Percentiles rank a stretch among this genome's conserved stretches.
These are phyloP conservation scores for Brachionichthys hirsutus DNA, from an alignment of 2,113 vertebrate species.

Conservation along the genomic window DNA sequence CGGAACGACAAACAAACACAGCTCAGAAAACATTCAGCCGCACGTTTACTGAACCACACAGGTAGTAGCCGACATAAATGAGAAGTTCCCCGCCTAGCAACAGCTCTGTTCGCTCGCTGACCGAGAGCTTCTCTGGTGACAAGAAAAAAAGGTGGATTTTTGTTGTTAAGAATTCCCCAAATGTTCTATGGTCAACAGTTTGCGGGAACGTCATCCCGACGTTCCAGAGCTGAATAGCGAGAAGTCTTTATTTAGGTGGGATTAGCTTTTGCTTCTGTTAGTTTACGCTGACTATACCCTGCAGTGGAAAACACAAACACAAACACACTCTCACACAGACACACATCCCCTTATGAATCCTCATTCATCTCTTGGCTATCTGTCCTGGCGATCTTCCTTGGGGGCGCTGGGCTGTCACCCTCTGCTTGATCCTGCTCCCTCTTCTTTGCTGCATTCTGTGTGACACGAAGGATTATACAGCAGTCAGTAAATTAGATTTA, in stretches of 20 bases:
- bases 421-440: conserved; percentile 96
- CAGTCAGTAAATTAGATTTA: conserved; percentile 24
- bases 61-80: conserved; percentile 37
- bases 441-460: conserved; percentile 96
- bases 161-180: conserved; percentile 17
- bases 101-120: not conserved
- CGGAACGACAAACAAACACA: conserved; percentile 14
- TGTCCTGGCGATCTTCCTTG: conserved; percentile 93
- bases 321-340: not conserved
- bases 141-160: no score
- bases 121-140: no score
- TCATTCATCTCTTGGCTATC: conserved; percentile 99
- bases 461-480: conserved; percentile 45
- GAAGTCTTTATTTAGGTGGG: conserved; percentile 7
- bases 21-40: conserved; percentile 46
- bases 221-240: conserved; percentile 5
- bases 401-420: conserved; percentile 89
- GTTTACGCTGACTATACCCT: conserved; percentile 45
- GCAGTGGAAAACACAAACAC: conserved; percentile 16
- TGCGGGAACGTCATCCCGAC: conserved; percentile 17
- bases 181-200: conserved; percentile 1
- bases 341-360: conserved; percentile 83
- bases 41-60: conserved; percentile 27
- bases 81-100: not conserved
- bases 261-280: conserved; percentile 24